Percentiles rank a stretch among this genome's conserved stretches.
Evolutionary conservation across 1,140 invertebrate genomes (phyloP).

Genomic region (Ostrea denselamellosa): DNA sequence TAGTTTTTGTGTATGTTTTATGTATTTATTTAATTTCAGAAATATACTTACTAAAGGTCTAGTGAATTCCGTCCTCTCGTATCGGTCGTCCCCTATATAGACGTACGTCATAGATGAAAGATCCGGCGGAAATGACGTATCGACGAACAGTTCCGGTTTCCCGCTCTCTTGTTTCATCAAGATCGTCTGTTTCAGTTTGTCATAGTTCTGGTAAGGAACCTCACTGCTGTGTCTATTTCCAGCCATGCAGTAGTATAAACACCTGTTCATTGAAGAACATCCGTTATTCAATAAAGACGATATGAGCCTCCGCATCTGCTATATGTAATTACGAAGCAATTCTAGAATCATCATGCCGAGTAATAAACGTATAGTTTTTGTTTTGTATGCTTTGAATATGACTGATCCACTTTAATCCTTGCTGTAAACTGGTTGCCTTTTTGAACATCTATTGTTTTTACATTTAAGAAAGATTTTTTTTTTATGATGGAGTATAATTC

Average conservation of each 20-base stretch:
- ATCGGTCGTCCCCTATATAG: conserved; percentile 76
- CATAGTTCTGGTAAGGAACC: conserved; percentile 65
- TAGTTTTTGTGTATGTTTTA: too few relatives aligned
- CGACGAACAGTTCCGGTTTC: conserved; percentile 62
- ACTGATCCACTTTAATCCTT: too few relatives aligned
- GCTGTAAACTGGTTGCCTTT: too few relatives aligned
- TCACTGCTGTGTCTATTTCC: conserved; percentile 51
- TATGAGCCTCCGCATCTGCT: too few relatives aligned
- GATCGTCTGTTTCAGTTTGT: conserved; percentile 58
- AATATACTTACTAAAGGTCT: conserved; percentile 68
- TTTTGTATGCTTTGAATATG: too few relatives aligned
- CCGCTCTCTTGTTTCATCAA: conserved; percentile 51
- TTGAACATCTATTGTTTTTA: too few relatives aligned
- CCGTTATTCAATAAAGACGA: neutral
- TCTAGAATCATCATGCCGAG: too few relatives aligned
- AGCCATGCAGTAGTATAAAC: neutral
- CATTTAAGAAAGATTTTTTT: too few relatives aligned
- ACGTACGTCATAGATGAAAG: conserved; percentile 74
- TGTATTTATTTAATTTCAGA: too few relatives aligned
- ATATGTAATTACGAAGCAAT: too few relatives aligned
- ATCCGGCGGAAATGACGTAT: conserved; percentile 73
- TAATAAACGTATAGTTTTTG: too few relatives aligned
- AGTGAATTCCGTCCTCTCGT: conserved; percentile 72
- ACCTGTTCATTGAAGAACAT: neutral
- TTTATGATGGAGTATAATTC: too few relatives aligned